Evolutionary conservation across 2,797 vertebrate species (phyloP).

Genomic region (Diceros bicornis): DNA sequence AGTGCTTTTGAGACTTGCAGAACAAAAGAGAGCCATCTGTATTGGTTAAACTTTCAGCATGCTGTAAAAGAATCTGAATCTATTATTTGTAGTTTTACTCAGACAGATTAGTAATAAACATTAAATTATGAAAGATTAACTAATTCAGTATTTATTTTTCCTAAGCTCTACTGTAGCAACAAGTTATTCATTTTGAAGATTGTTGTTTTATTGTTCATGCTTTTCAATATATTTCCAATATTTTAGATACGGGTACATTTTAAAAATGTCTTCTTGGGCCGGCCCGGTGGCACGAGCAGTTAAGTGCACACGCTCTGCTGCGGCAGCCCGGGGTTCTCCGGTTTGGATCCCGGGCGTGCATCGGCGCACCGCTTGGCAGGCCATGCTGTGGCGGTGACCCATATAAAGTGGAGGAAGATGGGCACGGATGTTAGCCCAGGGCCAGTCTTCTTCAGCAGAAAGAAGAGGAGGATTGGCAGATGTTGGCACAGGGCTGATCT

Average conservation of each 20-base stretch:
- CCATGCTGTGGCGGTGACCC: too few relatives aligned
- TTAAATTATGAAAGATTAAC: constrained; percentile 30
- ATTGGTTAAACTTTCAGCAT: background rate
- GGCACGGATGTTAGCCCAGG: too few relatives aligned
- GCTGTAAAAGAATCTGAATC: constrained; percentile 37
- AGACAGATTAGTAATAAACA: constrained; percentile 45
- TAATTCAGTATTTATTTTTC: constrained; percentile 39
- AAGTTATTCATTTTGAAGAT: background rate
- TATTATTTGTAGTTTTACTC: constrained; percentile 40
- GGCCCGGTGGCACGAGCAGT: too few relatives aligned
- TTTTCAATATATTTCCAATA: constrained; percentile 17
- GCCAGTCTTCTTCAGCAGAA: too few relatives aligned
- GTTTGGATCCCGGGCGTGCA: too few relatives aligned
- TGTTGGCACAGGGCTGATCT: too few relatives aligned
- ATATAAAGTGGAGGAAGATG: too few relatives aligned
- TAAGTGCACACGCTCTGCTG: too few relatives aligned
- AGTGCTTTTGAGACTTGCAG: background rate
- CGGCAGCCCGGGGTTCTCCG: too few relatives aligned
- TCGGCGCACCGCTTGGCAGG: too few relatives aligned
- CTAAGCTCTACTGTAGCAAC: background rate
- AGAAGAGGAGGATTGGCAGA: too few relatives aligned
- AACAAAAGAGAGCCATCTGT: background rate
- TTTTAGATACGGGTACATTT: background rate
- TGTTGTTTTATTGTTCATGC: background rate
- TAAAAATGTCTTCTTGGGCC: background rate